Base-by-base conservation (phyloP, 2,888 invertebrate species). In the Pseudanteris insignis region DNA sequence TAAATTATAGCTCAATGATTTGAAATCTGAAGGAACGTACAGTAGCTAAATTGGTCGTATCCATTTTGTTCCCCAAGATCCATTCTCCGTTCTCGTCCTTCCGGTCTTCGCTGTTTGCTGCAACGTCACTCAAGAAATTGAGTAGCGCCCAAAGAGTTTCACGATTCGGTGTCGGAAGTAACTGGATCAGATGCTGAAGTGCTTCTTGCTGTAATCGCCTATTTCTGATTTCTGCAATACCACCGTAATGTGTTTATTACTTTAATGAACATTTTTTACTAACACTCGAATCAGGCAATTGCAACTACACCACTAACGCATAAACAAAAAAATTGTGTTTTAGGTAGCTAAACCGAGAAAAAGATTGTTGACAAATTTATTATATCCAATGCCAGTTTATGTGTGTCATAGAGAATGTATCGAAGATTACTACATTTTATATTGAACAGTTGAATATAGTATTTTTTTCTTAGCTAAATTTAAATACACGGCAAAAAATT, bases 21-120 rank as follows among this genome's bases (percentile, higher is more conserved):
- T n/a, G n/a, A n/a, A n/a, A 21, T 21, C n/a, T 15, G 18, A 18
- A 33, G 24, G 5, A 28, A 65, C 70, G 76, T 65, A 79, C 79
- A 0, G 94, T 96, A 0, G 96, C 96, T 63, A 96, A 82, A 80
- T 96, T 96, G 43, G 88, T 89, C 32, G 91, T 88, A 79, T 95
- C 93, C 96, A 96, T 96, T 83, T 92, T 94, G 82, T 96, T 96
- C 1, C 96, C 96, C 8, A 86, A 80, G 34, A 88, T 63, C 72
- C 81, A 78, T 67, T 86, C 85, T 11, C 85, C 89, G 84, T 76
- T 74, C 58, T 84, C 83, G 65, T 83, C 84, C 51, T 83, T 82
- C 41, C 82, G 82, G 77, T 92, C 92, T 33, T 85, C 85, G 33
- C 90, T 84, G 81, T 91, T 86, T 53, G 85, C 83, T 0, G 91